Evolutionary conservation across 2,888 invertebrate species (phyloP).

Genomic region (Sycophila texana): DNA sequence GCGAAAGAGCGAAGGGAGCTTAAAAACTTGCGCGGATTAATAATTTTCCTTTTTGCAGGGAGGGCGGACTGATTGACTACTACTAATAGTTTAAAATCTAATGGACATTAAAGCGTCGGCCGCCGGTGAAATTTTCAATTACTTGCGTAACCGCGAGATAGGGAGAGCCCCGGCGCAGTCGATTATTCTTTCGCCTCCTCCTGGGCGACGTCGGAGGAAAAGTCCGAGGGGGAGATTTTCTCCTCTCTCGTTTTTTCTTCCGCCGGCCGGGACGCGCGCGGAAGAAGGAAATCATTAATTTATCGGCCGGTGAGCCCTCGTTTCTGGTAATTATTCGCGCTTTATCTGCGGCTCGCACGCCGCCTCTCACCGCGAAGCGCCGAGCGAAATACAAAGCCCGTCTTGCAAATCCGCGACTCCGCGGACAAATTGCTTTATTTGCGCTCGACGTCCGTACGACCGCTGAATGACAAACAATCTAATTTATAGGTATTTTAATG

Average conservation of each 20-base stretch:
- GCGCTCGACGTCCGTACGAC: neutral
- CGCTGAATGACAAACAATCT: slow-evolving; percentile 23
- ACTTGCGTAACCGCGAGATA: slow-evolving; percentile 43
- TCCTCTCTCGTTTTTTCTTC: slow-evolving; percentile 7
- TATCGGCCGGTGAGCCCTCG: slow-evolving; percentile 14
- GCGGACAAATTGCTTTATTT: neutral
- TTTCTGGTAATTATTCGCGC: slow-evolving; percentile 34
- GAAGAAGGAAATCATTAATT: slow-evolving; percentile 44
- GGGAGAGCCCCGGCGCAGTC: slow-evolving; percentile 28
- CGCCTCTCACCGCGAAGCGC: neutral
- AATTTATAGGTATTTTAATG: slow-evolving; percentile 31
- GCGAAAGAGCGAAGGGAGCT: slow-evolving; percentile 19
- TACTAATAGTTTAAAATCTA: slow-evolving; percentile 54
- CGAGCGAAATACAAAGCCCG: neutral
- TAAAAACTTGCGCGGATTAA: slow-evolving; percentile 54
- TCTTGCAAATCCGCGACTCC: neutral
- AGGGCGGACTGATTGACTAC: slow-evolving; percentile 51
- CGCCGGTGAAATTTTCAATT: slow-evolving; percentile 48
- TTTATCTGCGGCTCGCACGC: slow-evolving; percentile 12
- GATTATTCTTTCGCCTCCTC: slow-evolving; percentile 49
- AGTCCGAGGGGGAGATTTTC: slow-evolving; percentile 20
- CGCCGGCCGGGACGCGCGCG: neutral
- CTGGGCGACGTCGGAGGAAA: slow-evolving; percentile 10
- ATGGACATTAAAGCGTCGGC: slow-evolving; percentile 46
- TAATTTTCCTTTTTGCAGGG: slow-evolving; percentile 30